Conservation (phyloP, 2,888 invertebrate genomes). For the Drosophila aldrichi region DNA sequence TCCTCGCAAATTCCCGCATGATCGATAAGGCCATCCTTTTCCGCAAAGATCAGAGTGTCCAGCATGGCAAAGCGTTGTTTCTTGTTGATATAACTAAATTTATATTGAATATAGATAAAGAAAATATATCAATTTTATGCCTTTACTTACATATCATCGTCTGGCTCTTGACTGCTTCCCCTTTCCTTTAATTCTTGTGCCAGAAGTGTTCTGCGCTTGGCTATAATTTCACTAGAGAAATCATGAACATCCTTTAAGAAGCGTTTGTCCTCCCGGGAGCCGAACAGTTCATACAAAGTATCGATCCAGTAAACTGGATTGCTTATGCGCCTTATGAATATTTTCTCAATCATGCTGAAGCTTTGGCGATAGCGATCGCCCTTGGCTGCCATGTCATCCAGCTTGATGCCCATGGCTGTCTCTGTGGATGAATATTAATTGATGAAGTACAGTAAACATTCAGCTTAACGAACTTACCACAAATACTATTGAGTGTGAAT, state of each 20-base stretch:
- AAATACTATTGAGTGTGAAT: constrained; percentile 79
- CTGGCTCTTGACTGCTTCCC: constrained; percentile 11
- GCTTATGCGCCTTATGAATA: constrained; percentile 62
- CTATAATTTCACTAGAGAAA: constrained; percentile 80
- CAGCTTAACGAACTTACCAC: constrained; percentile 54
- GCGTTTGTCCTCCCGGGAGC: constrained; percentile 46
- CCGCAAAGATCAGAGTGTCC: constrained; percentile 74
- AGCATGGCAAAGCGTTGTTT: constrained; percentile 80
- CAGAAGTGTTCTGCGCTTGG: constrained; percentile 68
- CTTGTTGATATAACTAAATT: constrained; percentile 54
- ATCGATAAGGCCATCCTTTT: constrained; percentile 74
- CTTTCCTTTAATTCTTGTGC: constrained; percentile 37
- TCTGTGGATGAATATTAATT: constrained; percentile 52
- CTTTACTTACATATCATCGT: constrained; percentile 50
- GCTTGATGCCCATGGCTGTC: constrained; percentile 78
- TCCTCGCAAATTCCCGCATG: constrained; percentile 88
- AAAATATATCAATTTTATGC: not conserved
- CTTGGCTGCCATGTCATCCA: constrained; percentile 75
- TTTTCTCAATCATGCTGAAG: constrained; percentile 70
- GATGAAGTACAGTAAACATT: not conserved
- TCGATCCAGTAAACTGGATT: constrained; percentile 69
- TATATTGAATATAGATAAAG: not conserved
- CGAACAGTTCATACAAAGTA: constrained; percentile 55
- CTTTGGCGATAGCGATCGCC: constrained; percentile 74
- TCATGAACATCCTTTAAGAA: constrained; percentile 66